Evolutionary conservation across 2,888 invertebrate genomes (phyloP).

Genomic region (Augiades crinisus): DNA sequence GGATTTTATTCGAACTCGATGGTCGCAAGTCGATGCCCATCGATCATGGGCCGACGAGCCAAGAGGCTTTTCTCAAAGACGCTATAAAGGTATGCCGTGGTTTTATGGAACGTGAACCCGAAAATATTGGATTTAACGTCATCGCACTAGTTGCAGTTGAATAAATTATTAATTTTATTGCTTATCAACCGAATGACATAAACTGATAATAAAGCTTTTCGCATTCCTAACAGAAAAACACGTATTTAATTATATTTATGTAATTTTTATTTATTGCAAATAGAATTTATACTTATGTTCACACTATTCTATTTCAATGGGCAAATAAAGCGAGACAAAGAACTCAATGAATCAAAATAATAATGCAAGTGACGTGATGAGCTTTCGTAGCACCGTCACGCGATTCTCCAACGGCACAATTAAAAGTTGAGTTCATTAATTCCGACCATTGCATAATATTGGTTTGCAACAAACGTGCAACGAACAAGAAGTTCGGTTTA

Average conservation of each 20-base stretch:
- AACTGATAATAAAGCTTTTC: conserved; percentile 13
- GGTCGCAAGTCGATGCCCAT: conserved; percentile 85
- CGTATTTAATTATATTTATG: neutral
- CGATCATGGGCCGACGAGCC: conserved; percentile 88
- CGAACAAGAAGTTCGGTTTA: conserved; percentile 48
- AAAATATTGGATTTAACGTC: conserved; percentile 92
- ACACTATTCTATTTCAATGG: too few relatives aligned
- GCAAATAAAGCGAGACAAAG: neutral
- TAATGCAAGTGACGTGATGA: conserved; percentile 43
- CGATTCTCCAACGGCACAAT: conserved; percentile 54
- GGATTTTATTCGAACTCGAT: conserved; percentile 91
- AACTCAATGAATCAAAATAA: conserved; percentile 39
- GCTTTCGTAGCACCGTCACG: conserved; percentile 47
- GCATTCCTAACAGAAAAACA: too few relatives aligned
- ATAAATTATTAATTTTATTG: conserved; percentile 31
- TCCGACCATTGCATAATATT: conserved; percentile 59
- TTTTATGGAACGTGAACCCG: conserved; percentile 92
- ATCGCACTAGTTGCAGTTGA: conserved; percentile 86
- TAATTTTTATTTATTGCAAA: neutral
- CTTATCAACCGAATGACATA: neutral
- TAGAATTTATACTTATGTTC: neutral
- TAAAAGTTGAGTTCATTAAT: conserved; percentile 63
- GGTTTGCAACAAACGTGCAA: conserved; percentile 40
- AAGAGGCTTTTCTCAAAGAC: conserved; percentile 89
- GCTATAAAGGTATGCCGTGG: conserved; percentile 90